Percentiles rank a stretch among this genome's conserved stretches.
Conservation (phyloP, 2,797 vertebrate species). For the Coccyzus lansbergi region DNA sequence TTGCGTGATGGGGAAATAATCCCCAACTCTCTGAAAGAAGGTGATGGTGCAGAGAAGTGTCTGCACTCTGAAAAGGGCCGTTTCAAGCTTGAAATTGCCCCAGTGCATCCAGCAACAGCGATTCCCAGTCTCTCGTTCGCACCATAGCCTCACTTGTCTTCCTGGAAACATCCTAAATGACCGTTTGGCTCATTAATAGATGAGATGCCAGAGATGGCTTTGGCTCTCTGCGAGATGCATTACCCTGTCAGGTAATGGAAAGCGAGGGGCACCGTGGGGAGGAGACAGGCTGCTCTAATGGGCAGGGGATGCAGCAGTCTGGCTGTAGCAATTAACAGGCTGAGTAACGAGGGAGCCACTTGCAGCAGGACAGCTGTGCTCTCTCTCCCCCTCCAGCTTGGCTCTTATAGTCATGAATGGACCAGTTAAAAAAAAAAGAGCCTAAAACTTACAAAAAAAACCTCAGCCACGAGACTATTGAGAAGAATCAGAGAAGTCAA, state of each 20-base stretch:
- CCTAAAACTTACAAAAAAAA: neutral
- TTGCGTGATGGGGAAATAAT: too few species aligned
- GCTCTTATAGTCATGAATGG: neutral
- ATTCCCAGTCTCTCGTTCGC: neutral
- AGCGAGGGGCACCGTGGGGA: neutral
- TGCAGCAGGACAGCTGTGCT: neutral
- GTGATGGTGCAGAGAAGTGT: neutral
- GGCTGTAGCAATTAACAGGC: conserved; percentile 14
- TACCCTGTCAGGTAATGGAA: neutral
- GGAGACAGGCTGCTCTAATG: neutral
- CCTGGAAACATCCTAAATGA: neutral
- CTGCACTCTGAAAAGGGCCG: neutral
- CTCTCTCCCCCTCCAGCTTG: neutral
- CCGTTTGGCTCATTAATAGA: neutral
- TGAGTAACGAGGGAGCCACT: neutral
- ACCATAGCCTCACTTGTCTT: rapidly evolving
- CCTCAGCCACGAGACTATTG: neutral
- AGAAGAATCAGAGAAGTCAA: neutral
- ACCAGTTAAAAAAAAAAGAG: neutral
- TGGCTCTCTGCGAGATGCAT: neutral
- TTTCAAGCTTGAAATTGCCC: neutral
- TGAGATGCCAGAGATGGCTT: neutral
- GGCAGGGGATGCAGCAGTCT: neutral
- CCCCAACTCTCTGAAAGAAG: rapidly evolving
- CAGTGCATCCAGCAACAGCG: neutral